Percentiles rank a stretch among this genome's conserved stretches.
These are phyloP conservation scores for Tolypeutes matacus DNA, from an alignment of 2,797 vertebrate species.

Conservation along the genomic window DNA sequence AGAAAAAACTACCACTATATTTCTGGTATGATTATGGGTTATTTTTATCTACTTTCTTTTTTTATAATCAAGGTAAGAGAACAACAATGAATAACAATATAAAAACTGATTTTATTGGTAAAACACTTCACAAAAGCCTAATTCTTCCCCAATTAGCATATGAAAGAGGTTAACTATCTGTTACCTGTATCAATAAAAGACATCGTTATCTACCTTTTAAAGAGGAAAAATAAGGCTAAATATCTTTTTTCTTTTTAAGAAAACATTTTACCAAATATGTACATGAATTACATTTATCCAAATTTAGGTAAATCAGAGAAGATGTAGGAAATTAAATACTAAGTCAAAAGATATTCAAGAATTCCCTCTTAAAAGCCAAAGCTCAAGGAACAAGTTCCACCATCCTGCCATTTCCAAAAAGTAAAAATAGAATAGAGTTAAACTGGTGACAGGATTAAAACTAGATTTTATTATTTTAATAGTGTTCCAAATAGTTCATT, in stretches of 20 bases:
- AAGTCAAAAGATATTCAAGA: background rate
- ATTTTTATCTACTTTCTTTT: conserved; percentile 38
- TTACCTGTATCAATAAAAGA: background rate
- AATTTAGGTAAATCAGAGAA: background rate
- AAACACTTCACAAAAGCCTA: conserved; percentile 32
- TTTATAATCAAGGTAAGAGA: background rate
- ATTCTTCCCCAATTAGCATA: background rate
- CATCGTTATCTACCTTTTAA: background rate
- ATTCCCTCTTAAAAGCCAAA: background rate
- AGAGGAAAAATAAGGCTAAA: conserved; percentile 13
- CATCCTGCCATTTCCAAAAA: background rate
- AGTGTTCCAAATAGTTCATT: background rate
- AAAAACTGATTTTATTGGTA: conserved; percentile 29
- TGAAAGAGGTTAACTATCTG: background rate
- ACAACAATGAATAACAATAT: background rate
- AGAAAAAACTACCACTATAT: conserved; percentile 1
- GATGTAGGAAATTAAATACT: background rate
- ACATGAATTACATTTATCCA: conserved; percentile 33
- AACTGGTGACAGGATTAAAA: background rate
- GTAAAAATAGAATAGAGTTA: background rate
- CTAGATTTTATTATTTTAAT: background rate
- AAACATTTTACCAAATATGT: conserved; percentile 34
- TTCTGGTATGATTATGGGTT: background rate
- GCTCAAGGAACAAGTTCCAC: background rate
- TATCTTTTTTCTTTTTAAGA: background rate